These are phyloP conservation scores for Drosophila vallismaia DNA, from an alignment of 2,888 invertebrate species.

Conservation along the genomic window DNA sequence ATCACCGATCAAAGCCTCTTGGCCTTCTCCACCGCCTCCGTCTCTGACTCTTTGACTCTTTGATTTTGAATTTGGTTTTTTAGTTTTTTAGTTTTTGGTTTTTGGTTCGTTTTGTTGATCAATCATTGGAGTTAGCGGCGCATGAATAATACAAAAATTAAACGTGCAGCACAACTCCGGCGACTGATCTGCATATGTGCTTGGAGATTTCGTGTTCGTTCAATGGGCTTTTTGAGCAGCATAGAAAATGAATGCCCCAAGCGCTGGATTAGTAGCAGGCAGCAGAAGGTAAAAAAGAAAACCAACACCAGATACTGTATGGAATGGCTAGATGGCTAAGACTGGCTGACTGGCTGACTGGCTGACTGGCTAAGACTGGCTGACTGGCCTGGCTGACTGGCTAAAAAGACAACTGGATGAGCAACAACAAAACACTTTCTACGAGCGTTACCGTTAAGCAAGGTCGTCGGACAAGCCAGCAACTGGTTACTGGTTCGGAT, in stretches of 20 bases:
- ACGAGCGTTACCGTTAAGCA: conserved; percentile 79
- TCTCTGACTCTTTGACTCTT: neutral
- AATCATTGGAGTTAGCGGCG: conserved; percentile 7
- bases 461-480: conserved; percentile 62
- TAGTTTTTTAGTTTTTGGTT: neutral
- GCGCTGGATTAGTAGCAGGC: conserved; percentile 15
- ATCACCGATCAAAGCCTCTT: conserved; percentile 32
- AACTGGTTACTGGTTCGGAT: too few species aligned
- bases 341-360: too few species aligned
- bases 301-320: neutral
- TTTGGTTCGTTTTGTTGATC: conserved; percentile 2
- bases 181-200: conserved; percentile 14
- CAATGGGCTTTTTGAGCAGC: conserved; percentile 18
- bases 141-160: conserved; percentile 3
- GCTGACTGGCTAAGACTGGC: conserved; percentile 40
- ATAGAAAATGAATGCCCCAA: neutral
- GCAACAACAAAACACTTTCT: conserved; percentile 73
- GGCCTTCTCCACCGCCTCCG: neutral
- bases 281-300: conserved; percentile 1
- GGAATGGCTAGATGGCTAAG: conserved; percentile 19
- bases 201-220: conserved; percentile 18
- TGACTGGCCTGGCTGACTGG: conserved; percentile 33
- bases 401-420: conserved; percentile 26
- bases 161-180: too few species aligned
- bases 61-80: neutral